These are phyloP conservation scores for Melanotaenia nigrans DNA, from an alignment of 2,797 vertebrate genomes.

Conservation along the genomic window DNA sequence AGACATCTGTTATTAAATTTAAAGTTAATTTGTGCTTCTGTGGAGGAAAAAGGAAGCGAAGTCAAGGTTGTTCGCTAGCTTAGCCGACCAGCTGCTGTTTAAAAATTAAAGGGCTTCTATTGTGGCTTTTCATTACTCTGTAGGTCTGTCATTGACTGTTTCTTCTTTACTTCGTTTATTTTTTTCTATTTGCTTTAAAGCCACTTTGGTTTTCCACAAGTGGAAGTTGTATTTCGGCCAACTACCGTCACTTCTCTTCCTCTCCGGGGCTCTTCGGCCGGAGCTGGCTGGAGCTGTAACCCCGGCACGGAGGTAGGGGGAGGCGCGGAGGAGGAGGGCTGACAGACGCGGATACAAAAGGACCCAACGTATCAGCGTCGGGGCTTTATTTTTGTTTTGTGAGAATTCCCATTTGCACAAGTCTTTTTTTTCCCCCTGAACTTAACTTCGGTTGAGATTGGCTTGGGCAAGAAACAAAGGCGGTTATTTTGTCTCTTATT, in stretches of 20 bases:
- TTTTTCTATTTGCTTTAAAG: not conserved
- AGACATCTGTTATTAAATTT: conserved; percentile 3
- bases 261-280: conserved; percentile 28
- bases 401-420: conserved; percentile 42
- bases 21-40: not conserved
- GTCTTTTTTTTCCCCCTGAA: conserved; percentile 60
- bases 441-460: conserved; percentile 35
- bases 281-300: conserved; percentile 45
- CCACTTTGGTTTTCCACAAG: not conserved
- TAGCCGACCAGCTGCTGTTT: conserved; percentile 75
- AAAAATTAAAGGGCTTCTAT: conserved; percentile 84
- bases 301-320: conserved; percentile 40
- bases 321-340: conserved; percentile 48
- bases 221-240: conserved; percentile 18
- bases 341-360: conserved; percentile 80
- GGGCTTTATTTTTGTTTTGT: conserved; percentile 53
- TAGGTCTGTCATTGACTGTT: conserved; percentile 1
- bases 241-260: conserved; percentile 39
- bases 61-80: conserved; percentile 48
- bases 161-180: conserved; percentile 2
- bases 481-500: conserved; percentile 76
- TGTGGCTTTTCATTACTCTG: conserved; percentile 36
- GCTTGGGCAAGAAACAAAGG: conserved; percentile 66
- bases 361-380: conserved; percentile 57
- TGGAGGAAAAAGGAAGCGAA: conserved; percentile 34